Percentiles rank a stretch among this genome's conserved stretches.
Evolutionary conservation across 2,888 invertebrate species (phyloP).

Genomic region (Cotesia congregata): DNA sequence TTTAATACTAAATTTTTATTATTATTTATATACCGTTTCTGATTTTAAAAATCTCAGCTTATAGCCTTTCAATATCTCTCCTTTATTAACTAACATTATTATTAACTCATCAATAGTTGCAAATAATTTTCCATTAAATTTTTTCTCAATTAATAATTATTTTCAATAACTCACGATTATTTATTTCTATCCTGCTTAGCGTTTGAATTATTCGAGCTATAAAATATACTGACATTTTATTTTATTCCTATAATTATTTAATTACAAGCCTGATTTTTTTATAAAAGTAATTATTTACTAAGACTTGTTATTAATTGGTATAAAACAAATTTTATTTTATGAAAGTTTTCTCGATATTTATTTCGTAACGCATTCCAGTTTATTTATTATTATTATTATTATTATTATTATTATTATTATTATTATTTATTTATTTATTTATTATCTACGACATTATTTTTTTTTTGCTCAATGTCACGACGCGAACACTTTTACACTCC

Average conservation of each 20-base stretch:
- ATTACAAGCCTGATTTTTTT: no score
- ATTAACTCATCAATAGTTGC: neutral
- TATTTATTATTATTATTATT: neutral
- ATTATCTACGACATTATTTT: neutral
- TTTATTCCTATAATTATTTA: no score
- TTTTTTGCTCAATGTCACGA: neutral
- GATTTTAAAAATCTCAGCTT: slow-evolving; percentile 4
- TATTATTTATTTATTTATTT: neutral
- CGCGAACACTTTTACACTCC: neutral
- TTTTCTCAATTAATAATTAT: neutral
- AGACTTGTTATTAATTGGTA: neutral
- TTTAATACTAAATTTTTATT: slow-evolving; percentile 1
- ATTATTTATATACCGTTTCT: neutral
- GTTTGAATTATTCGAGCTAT: neutral
- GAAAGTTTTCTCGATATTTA: slow-evolving; percentile 11
- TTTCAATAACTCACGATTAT: neutral
- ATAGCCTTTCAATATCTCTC: slow-evolving; percentile 13
- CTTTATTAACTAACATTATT: neutral
- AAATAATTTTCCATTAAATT: neutral
- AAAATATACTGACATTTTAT: neutral
- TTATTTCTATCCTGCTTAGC: neutral
- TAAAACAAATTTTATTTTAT: slow-evolving; percentile 42
- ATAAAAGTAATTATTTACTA: no score
- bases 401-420: neutral
- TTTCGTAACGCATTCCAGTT: neutral